These are phyloP conservation scores for Nymphicus hollandicus DNA, from an alignment of 2,113 vertebrate species.

Conservation along the genomic window DNA sequence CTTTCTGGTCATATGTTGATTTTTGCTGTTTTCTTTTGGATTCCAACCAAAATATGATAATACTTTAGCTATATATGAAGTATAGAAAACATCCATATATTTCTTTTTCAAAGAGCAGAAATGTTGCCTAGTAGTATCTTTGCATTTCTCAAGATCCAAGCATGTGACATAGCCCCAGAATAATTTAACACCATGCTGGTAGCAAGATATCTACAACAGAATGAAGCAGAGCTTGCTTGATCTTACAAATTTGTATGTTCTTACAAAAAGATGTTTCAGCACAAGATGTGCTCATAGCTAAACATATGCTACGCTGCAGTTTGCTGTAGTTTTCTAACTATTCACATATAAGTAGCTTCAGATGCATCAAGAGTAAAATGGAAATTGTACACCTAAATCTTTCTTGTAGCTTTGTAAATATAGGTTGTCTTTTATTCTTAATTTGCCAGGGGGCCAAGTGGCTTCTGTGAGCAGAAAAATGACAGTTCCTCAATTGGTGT, in stretches of 20 bases:
- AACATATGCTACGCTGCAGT: background rate
- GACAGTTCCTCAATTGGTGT: background rate
- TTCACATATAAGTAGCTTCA: background rate
- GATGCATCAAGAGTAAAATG: background rate
- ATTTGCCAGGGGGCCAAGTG: background rate
- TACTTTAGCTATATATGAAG: background rate
- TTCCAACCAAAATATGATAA: background rate
- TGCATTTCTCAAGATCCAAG: background rate
- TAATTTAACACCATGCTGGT: background rate
- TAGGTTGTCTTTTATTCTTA: background rate
- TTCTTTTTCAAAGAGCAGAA: background rate
- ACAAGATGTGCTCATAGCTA: background rate
- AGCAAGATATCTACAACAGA: background rate
- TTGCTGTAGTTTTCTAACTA: background rate
- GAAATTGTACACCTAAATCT: background rate
- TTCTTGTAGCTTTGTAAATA: background rate
- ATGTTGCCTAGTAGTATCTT: background rate
- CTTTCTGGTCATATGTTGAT: background rate
- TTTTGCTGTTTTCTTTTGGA: background rate
- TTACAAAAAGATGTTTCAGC: background rate
- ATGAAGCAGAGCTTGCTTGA: background rate
- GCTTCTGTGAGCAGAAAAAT: background rate
- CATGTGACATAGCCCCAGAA: background rate
- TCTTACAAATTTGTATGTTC: background rate
- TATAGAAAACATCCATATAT: background rate